Base-by-base conservation (phyloP, 2,888 invertebrate species). In the Mimas tiliae region DNA sequence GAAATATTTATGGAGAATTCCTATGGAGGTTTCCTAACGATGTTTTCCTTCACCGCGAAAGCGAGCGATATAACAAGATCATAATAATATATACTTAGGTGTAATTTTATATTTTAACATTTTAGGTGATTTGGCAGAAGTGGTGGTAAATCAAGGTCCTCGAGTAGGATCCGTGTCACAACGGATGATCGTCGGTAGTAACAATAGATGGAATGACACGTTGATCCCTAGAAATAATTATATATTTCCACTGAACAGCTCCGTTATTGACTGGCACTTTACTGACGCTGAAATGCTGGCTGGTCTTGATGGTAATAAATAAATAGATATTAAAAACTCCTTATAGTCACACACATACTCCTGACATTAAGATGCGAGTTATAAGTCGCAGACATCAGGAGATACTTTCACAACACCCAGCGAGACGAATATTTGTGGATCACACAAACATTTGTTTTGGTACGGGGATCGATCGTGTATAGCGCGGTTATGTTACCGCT, bases 231-330 rank as follows among this genome's bases (percentile, higher is more conserved):
- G 94, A 64, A 81, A 90, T 66, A 94, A 94, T 74, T 95, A 95
- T 80, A 78, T 96, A 51, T 83, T 93, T 27, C 90, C 94, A 8
- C 85, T 86, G 67, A 88, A 93, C 70, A 81, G 81, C 51, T 86
- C 89, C 3, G 71, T 84, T 14, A 79, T 89, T 0, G 91, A 94
- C 71, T 96, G 95, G 94, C 95, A 96, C 72, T 91, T 95, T 73
- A 96, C 96, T 7, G 95, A 95, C 75, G 95, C 96, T 27, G 96
- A 96, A 85, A 94, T 96, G 65, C 81, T 96, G 48, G 96, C 95
- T 48, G 96, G 95, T 45, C 93, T 96, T 62, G 96, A 96, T 80
- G 96, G 96, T 95, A 87, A 76, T 27, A 77, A 19, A 62, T 8
- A 19, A 62, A 50, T 12, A 34, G 1, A 38, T 64, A 27, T 27